phyloP scores from a whole-genome alignment of 2,113 vertebrate species.

The Chloropsis hardwickii region DNA sequence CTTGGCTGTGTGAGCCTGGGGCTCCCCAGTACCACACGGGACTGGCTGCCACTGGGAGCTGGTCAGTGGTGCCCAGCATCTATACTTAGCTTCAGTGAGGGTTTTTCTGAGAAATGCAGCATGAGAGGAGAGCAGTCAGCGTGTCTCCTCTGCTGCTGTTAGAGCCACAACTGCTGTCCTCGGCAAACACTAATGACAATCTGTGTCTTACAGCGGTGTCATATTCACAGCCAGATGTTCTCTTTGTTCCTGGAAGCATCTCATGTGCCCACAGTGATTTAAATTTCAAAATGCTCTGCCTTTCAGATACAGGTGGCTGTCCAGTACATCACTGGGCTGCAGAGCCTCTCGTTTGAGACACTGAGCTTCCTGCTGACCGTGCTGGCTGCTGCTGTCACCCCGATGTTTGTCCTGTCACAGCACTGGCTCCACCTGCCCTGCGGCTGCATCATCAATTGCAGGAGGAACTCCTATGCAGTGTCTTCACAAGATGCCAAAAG shows the following conservation, averaged over 20 bases:
- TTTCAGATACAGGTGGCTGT: slow-evolving; percentile 86
- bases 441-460: slow-evolving; percentile 95
- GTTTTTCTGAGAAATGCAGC: neutral
- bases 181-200: neutral
- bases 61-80: neutral
- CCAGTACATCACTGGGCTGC: slow-evolving; percentile 77
- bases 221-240: neutral
- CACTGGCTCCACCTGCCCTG: slow-evolving; percentile 93
- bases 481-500: slow-evolving; percentile 64
- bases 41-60: neutral
- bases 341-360: slow-evolving; percentile 80
- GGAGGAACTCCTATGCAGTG: slow-evolving; percentile 41
- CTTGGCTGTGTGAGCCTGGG: neutral
- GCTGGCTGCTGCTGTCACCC: slow-evolving; percentile 85
- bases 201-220: neutral
- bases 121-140: neutral
- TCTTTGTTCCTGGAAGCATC: neutral
- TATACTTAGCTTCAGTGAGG: neutral
- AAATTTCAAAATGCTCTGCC: slow-evolving; percentile 10
- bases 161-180: neutral
- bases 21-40: neutral
- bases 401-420: slow-evolving; percentile 89
- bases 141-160: neutral
- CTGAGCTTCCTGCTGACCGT: slow-evolving; percentile 89
- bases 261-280: neutral